Evolutionary conservation across 23 tunicate species (phyloP), one percentile per base, ranked within the genome.

Genomic region (Trididemnum nubilum): DNA sequence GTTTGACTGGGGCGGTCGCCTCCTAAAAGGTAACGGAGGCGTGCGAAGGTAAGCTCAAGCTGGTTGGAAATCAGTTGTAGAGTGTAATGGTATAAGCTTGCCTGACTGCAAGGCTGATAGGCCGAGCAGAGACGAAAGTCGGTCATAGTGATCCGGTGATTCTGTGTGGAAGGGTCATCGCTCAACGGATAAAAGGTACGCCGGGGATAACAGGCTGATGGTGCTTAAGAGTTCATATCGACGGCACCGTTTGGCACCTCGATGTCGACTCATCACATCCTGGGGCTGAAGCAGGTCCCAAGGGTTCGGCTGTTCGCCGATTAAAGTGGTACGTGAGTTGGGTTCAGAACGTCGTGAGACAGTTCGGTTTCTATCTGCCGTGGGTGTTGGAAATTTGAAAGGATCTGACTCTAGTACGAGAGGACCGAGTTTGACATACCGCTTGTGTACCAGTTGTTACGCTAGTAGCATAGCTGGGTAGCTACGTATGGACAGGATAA

Each of bases 1-100:
- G 69, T 63, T 63, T 63, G 69, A 63, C 69, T 63, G 69, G 69
- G 69, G 69, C 69, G 69, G 69, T 63, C 69, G 69, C 69, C 69
- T 63, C 69, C 69, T 23, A 63, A 63, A 63, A 23, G 23, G 69
- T 63, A 63, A 63, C 69, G 69, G 69, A 63, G 69, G 69, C 69
- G 69, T 28, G 28, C 69, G 28, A 63, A 63, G 28, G 69, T 63
- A 18, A 7, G 28, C 69, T 63, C 69, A 63, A 23, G 69, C 69
- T 23, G 69, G 25, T 63, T 63, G 69, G 69, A 63, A 63, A 63
- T 63, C 69, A 23, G 69, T 28, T 23, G 69, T 18, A 15, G 69
- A 63, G 69, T 63, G 69, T 28, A 63, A 63, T 18, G 69, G 69
- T 28, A 63, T 18, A 63, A 63, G 69, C 28, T 7, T 18, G 69